Evolutionary conservation across 2,888 invertebrate genomes (phyloP).

Genomic region (Coleophora deauratella): DNA sequence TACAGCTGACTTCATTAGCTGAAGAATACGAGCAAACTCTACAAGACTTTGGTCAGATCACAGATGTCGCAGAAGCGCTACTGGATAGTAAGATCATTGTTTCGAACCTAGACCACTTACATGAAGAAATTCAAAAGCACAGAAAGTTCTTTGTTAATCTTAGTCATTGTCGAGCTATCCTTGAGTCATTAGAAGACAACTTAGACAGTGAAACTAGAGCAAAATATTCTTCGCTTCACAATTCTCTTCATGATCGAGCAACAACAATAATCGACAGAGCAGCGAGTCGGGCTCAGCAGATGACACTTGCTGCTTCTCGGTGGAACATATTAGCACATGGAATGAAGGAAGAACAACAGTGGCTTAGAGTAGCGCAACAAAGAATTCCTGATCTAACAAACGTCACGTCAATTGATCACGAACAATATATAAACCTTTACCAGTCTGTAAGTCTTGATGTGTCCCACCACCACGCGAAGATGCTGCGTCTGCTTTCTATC

Average conservation of each 20-base stretch:
- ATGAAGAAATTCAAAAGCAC: conserved; percentile 92
- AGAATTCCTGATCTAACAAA: conserved; percentile 86
- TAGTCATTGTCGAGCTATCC: conserved; percentile 88
- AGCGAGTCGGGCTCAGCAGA: conserved; percentile 85
- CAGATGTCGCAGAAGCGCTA: conserved; percentile 86
- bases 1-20: conserved; percentile 83
- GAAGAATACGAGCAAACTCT: conserved; percentile 93
- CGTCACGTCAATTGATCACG: conserved; percentile 87
- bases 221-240: conserved; percentile 82
- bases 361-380: conserved; percentile 89
- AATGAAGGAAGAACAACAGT: conserved; percentile 86
- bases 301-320: conserved; percentile 88
- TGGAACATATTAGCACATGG: conserved; percentile 88
- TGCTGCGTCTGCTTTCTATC: conserved; percentile 81
- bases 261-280: conserved; percentile 86
- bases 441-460: conserved; percentile 86
- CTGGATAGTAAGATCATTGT: conserved; percentile 85
- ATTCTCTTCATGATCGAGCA: conserved; percentile 84
- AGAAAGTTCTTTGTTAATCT: conserved; percentile 91
- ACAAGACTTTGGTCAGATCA: conserved; percentile 89
- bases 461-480: conserved; percentile 85
- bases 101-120: conserved; percentile 83
- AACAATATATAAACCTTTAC: conserved; percentile 88
- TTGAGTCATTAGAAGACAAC: conserved; percentile 89
- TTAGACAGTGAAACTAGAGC: conserved; percentile 85